Conservation (phyloP, 2,797 vertebrate species). For the Bryconaethiops microstoma region DNA sequence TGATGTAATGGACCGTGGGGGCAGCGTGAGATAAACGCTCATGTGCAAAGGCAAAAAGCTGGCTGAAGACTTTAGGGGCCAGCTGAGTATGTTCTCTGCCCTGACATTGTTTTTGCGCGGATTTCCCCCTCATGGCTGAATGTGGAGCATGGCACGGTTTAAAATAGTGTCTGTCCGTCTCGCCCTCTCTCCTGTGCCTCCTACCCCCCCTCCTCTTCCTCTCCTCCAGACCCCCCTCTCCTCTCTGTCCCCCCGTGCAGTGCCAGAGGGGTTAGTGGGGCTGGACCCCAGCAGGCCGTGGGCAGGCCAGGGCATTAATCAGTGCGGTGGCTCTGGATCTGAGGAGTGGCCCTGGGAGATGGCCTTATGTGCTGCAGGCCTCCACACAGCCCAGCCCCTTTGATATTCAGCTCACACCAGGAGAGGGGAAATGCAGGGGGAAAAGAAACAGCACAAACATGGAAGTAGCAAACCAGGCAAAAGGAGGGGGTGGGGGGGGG, state of each 20-base stretch:
- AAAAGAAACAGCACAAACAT: slow-evolving; percentile 73
- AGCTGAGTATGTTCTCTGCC: slow-evolving; percentile 23
- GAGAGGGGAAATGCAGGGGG: slow-evolving; percentile 85
- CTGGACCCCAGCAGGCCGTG: slow-evolving; percentile 63
- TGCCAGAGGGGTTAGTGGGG: slow-evolving; percentile 69
- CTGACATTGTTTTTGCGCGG: slow-evolving; percentile 22
- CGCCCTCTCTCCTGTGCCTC: slow-evolving; percentile 58
- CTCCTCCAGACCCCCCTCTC: slow-evolving; percentile 53
- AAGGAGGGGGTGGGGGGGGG: slow-evolving; percentile 58
- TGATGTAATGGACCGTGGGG: slow-evolving; percentile 50
- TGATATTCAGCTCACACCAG: slow-evolving; percentile 91
- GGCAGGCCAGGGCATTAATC: slow-evolving; percentile 80
- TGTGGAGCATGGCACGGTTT: slow-evolving; percentile 66
- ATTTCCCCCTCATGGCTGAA: slow-evolving; percentile 35
- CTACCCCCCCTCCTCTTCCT: slow-evolving; percentile 62
- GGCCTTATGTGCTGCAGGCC: slow-evolving; percentile 81
- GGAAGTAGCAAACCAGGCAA: slow-evolving; percentile 76
- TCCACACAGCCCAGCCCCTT: slow-evolving; percentile 81
- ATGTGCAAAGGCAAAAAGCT: slow-evolving; percentile 35
- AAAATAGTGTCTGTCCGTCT: slow-evolving; percentile 67
- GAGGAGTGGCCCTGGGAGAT: slow-evolving; percentile 80
- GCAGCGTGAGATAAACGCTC: slow-evolving; percentile 37
- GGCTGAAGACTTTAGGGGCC: slow-evolving; percentile 25
- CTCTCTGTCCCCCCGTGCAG: slow-evolving; percentile 61
- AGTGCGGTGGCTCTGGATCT: slow-evolving; percentile 78